Evolutionary conservation across 2,888 invertebrate genomes (phyloP).

Genomic region (Erebia aethiops): DNA sequence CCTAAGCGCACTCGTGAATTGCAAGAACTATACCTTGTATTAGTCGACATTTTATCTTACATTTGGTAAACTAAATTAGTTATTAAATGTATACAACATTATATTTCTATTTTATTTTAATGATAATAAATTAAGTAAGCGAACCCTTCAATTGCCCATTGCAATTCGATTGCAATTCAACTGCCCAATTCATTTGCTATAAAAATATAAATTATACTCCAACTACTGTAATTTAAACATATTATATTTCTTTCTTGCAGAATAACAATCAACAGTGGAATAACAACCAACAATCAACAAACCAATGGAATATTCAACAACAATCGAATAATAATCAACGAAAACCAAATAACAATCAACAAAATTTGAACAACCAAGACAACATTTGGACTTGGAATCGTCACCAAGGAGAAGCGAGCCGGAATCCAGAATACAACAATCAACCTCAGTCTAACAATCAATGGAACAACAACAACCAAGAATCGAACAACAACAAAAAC

Average conservation of each 20-base stretch:
- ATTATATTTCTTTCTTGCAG: not conserved
- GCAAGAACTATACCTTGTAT: no score
- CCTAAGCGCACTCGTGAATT: no score
- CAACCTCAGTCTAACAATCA: constrained; percentile 9
- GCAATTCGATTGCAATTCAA: no score
- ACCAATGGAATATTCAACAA: constrained; percentile 12
- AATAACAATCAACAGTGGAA: constrained; percentile 17
- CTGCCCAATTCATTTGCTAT: no score
- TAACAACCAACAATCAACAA: constrained; percentile 18
- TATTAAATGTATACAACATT: no score
- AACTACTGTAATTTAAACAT: not conserved
- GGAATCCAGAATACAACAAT: constrained; percentile 5
- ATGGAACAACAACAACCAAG: constrained; percentile 7
- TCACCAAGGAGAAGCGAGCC: constrained; percentile 4
- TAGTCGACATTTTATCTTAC: no score
- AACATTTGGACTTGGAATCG: constrained; percentile 18
- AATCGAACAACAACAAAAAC: constrained; percentile 7
- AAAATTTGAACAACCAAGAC: constrained; percentile 7
- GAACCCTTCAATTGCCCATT: no score
- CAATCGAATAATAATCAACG: not conserved
- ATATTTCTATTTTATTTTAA: no score
- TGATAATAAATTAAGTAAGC: no score
- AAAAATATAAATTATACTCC: no score
- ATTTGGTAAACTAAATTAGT: no score
- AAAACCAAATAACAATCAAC: constrained; percentile 24